A percentile compares a stretch with the other conserved stretches of the same genome.
These are phyloP conservation scores for Heliconius sara DNA, from an alignment of 2,888 invertebrate species.

Conservation along the genomic window DNA sequence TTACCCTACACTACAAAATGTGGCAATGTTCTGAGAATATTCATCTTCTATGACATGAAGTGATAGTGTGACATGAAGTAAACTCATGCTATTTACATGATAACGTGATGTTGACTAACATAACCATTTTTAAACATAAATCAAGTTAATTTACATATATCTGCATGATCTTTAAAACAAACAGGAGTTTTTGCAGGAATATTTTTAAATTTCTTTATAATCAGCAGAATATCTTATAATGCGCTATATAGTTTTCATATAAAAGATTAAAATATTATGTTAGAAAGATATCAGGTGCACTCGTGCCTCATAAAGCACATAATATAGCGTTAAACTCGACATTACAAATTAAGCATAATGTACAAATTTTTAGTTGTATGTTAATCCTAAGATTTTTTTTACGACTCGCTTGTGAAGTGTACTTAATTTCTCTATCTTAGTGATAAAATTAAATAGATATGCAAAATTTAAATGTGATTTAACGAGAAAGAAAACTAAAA, in stretches of 20 bases:
- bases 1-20: constrained; percentile 9
- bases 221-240: no score
- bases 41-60: constrained; percentile 13
- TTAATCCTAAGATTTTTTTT: neutral
- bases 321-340: neutral
- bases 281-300: neutral
- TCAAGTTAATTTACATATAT: neutral
- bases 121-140: neutral
- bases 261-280: neutral
- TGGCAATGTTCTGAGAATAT: neutral
- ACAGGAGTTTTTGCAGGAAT: no score
- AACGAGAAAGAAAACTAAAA: neutral
- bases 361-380: neutral
- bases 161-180: neutral
- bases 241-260: neutral
- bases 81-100: constrained; percentile 10
- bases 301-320: neutral
- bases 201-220: no score
- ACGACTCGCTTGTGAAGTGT: neutral
- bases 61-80: neutral
- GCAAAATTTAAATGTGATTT: neutral
- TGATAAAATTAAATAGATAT: no score
- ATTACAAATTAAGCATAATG: constrained; percentile 3
- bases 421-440: no score
- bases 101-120: neutral